Evolutionary conservation across 2,888 invertebrate genomes (phyloP).

Genomic region (Drosophila algonquin): DNA sequence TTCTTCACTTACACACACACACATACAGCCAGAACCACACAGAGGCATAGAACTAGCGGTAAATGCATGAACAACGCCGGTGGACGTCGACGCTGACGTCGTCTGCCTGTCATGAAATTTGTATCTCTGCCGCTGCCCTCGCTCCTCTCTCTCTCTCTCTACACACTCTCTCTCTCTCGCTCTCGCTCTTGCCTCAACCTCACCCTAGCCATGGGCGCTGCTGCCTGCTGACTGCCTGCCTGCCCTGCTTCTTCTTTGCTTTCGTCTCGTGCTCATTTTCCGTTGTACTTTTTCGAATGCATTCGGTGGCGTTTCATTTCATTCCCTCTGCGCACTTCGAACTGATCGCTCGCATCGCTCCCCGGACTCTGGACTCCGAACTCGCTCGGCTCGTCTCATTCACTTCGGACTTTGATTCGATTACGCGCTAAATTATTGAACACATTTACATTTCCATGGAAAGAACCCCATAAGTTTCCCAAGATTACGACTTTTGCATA

Average conservation of each 20-base stretch:
- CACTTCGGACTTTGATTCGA: slow-evolving; percentile 21
- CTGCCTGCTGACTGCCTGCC: slow-evolving; percentile 41
- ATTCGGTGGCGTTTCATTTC: slow-evolving; percentile 70
- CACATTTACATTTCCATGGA: slow-evolving; percentile 14
- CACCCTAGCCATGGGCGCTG: slow-evolving; percentile 10
- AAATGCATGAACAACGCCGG: slow-evolving; percentile 70
- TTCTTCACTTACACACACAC: slow-evolving; percentile 39
- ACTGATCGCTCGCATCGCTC: slow-evolving; percentile 77
- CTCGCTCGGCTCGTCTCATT: slow-evolving; percentile 15
- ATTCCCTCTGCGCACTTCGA: slow-evolving; percentile 82
- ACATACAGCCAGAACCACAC: slow-evolving; percentile 28
- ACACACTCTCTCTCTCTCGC: slow-evolving; percentile 27
- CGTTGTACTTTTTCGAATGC: slow-evolving; percentile 76
- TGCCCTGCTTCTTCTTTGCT: slow-evolving; percentile 50
- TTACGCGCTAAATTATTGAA: slow-evolving; percentile 37
- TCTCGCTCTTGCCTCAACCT: slow-evolving; percentile 11
- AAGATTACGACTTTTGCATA: slow-evolving; percentile 37
- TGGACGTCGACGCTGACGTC: slow-evolving; percentile 20
- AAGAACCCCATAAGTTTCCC: slow-evolving; percentile 21
- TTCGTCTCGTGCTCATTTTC: slow-evolving; percentile 72
- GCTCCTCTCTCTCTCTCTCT: slow-evolving; percentile 30
- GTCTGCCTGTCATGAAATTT: slow-evolving; percentile 59
- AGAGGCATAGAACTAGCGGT: slow-evolving; percentile 70
- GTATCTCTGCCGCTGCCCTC: slow-evolving; percentile 54
- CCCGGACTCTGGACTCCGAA: slow-evolving; percentile 35